A percentile compares a stretch with the other conserved stretches of the same genome.
Conservation (phyloP, 2,888 invertebrate genomes). For the Crossocerus cetratus region DNA sequence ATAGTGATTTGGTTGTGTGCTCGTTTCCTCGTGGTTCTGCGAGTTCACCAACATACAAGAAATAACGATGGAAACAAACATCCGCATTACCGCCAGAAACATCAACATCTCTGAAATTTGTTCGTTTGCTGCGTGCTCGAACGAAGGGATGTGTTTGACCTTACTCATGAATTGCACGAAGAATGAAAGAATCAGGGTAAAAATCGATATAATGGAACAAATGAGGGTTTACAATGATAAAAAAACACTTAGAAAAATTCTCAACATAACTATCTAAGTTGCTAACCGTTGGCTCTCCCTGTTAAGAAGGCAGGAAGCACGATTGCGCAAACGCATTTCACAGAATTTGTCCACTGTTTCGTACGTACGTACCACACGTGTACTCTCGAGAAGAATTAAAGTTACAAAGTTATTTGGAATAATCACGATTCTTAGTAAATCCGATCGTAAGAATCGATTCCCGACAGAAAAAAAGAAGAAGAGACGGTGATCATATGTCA, state of each 20-base stretch:
- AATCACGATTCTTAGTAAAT: constrained; percentile 57
- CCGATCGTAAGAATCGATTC: constrained; percentile 54
- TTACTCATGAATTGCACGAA: constrained; percentile 51
- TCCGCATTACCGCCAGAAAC: constrained; percentile 36
- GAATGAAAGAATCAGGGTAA: constrained; percentile 37
- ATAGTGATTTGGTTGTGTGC: constrained; percentile 52
- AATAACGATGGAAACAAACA: constrained; percentile 33
- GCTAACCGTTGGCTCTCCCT: constrained; percentile 48
- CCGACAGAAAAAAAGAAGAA: constrained; percentile 24
- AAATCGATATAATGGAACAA: constrained; percentile 42
- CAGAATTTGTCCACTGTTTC: constrained; percentile 60
- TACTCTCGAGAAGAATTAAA: constrained; percentile 55
- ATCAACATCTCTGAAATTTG: constrained; percentile 39
- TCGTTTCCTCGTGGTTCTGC: constrained; percentile 36
- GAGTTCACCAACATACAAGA: constrained; percentile 18
- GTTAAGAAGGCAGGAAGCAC: constrained; percentile 65
- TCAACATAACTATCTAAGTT: constrained; percentile 51
- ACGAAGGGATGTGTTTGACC: constrained; percentile 34
- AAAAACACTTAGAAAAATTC: constrained; percentile 51
- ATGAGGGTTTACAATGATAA: constrained; percentile 47
- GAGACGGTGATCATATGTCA: constrained; percentile 47
- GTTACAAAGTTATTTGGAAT: constrained; percentile 57
- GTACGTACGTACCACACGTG: constrained; percentile 62
- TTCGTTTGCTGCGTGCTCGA: constrained; percentile 32
- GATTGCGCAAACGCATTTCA: constrained; percentile 57